Percentiles rank a stretch among this genome's conserved stretches.
phyloP scores from a whole-genome alignment of 2,113 vertebrate genomes.

The Thamnophis sirtalis region DNA sequence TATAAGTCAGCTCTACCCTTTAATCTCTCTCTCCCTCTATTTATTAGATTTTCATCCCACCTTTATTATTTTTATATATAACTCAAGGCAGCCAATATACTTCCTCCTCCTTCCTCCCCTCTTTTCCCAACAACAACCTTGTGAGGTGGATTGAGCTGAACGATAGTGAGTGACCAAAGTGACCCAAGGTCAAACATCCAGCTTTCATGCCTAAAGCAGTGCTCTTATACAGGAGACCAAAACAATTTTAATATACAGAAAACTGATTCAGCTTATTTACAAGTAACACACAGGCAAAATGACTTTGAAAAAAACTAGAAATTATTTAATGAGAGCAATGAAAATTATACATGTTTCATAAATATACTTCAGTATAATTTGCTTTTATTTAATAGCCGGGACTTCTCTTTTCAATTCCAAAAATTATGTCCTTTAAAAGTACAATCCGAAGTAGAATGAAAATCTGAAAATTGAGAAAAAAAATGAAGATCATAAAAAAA shows the following conservation, averaged over 20 bases:
- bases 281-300: constrained; percentile 14
- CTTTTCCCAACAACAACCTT: not conserved
- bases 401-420: constrained; percentile 28
- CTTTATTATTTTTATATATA: no score
- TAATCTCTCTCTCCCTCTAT: not conserved
- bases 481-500: constrained; percentile 15
- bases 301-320: not conserved
- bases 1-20: not conserved
- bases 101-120: not conserved
- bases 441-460: constrained; percentile 4
- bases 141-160: not conserved
- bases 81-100: not conserved
- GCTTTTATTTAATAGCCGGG: not conserved
- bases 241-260: not conserved
- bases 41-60: no score
- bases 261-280: not conserved
- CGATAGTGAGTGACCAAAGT: not conserved
- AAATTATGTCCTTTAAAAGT: not conserved
- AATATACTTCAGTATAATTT: constrained; percentile 1
- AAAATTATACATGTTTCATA: not conserved
- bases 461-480: not conserved
- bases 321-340: constrained; percentile 2
- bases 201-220: not conserved
- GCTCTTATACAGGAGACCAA: not conserved
- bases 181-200: not conserved